These are phyloP conservation scores for Ceratosolen fusciceps DNA, from an alignment of 1,140 invertebrate species.

Conservation along the genomic window DNA sequence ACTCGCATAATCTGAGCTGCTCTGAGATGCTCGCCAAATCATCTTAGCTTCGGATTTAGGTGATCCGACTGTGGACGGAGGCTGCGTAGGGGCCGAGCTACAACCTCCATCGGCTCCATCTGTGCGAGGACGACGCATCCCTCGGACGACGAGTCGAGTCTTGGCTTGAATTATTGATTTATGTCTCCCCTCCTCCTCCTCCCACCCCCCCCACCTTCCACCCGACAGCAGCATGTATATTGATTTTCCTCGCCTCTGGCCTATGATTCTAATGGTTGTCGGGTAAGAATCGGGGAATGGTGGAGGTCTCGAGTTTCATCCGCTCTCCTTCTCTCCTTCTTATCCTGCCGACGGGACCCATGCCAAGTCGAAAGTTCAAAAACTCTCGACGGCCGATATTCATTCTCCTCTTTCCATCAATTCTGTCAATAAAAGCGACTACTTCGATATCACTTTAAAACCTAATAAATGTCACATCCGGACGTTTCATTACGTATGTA, in stretches of 20 bases:
- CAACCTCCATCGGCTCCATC: neutral
- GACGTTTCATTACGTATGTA: neutral
- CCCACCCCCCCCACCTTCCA: no score
- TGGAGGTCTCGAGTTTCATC: neutral
- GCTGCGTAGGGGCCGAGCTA: neutral
- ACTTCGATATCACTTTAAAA: neutral
- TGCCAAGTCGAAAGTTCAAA: neutral
- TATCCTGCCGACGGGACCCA: neutral
- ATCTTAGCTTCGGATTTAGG: conserved; percentile 42
- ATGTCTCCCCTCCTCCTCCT: no score
- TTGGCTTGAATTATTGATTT: conserved; percentile 46
- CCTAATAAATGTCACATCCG: neutral
- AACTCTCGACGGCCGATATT: neutral
- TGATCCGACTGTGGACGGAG: conserved; percentile 7
- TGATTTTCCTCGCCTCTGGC: conserved; percentile 43
- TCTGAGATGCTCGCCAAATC: conserved; percentile 32
- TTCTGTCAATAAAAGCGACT: no score
- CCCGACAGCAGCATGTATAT: conserved; percentile 10
- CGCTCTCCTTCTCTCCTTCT: neutral
- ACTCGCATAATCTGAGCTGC: neutral
- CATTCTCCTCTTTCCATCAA: neutral
- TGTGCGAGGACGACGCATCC: no score
- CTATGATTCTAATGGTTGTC: neutral
- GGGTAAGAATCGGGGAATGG: neutral
- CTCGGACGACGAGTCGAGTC: no score